Evolutionary conservation across 2,797 vertebrate genomes (phyloP), one percentile per base, ranked within the genome.

Genomic region (Falco biarmicus): DNA sequence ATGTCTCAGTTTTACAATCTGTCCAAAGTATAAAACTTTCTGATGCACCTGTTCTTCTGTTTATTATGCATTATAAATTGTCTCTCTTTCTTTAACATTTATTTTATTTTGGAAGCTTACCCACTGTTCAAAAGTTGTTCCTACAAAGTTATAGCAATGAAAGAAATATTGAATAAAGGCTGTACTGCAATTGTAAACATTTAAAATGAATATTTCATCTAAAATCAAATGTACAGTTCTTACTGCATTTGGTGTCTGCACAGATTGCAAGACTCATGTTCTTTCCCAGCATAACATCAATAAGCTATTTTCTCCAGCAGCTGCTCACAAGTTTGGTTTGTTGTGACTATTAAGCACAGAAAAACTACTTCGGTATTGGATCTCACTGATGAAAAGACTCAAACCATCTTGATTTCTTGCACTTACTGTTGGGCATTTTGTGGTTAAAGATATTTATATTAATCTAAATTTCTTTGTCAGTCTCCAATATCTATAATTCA

Each of bases 301-400:
- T 95, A 97, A 96, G 93, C 81, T 95, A 96, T 97, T 97, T 97
- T 97, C 95, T 96, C 69, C 75, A 85, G 70, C 96, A 97, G 97
- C 95, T 97, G 95, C 90, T 97, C 96, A 85, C 71, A 86, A 22
- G 48, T 95, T 93, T 70, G 20, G 48, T 21, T 87, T 95, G 75
- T 77, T 93, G 71, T 73, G 66, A 73, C 45, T 94, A 64, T 96
- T 96, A 96, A 69, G 65, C 48, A 68, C 26, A 91, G 73, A 84
- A 89, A 92, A 84, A n/a, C 51, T 86, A 78, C 86, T 84, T 92
- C 77, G 34, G 7, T 80, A 48, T 71, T 84, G 24, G 47, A 79
- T 90, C 79, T 85, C 57, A 21, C 45, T 48, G 80, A 90, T 77
- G 37, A 95, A 96, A 90, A 94, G 41, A 50, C 43, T 60, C 24